Evolutionary conservation across 2,888 invertebrate genomes (phyloP).

Genomic region (Drosophila niveifrons): DNA sequence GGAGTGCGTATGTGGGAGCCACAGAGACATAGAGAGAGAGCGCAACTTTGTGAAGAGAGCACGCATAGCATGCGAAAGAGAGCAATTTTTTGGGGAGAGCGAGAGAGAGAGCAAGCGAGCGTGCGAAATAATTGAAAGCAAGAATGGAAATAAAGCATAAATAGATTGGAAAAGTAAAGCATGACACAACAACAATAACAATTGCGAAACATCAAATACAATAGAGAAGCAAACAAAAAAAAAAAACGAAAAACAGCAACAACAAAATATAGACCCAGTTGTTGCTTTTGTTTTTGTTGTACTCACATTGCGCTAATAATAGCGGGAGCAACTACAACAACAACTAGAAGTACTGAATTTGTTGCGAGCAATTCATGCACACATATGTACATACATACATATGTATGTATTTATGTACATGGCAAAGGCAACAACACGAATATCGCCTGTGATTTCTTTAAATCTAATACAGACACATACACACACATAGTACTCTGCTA

Average conservation of each 20-base stretch:
- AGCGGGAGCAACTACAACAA: slow-evolving; percentile 61
- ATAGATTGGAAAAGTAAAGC: slow-evolving; percentile 65
- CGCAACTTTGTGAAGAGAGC: not conserved
- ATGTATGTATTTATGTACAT: slow-evolving; percentile 4
- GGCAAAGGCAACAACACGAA: slow-evolving; percentile 13
- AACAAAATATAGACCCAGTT: slow-evolving; percentile 11
- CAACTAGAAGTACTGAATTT: slow-evolving; percentile 63
- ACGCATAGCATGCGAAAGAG: slow-evolving; percentile 9
- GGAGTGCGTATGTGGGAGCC: not conserved
- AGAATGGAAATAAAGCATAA: slow-evolving; percentile 69
- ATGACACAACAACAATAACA: slow-evolving; percentile 44
- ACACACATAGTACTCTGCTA: slow-evolving; percentile 3
- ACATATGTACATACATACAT: slow-evolving; percentile 7
- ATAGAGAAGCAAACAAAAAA: slow-evolving; percentile 33
- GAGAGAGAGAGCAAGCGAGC: slow-evolving; percentile 28
- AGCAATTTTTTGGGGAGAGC: slow-evolving; percentile 4
- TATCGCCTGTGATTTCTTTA: slow-evolving; percentile 26
- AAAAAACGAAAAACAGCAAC: not conserved
- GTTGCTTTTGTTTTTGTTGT: slow-evolving; percentile 30
- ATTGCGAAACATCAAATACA: slow-evolving; percentile 50
- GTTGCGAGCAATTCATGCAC: slow-evolving; percentile 34
- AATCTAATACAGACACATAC: slow-evolving; percentile 29
- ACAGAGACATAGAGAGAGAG: slow-evolving; percentile 1
- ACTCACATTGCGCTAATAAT: slow-evolving; percentile 75
- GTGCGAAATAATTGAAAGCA: slow-evolving; percentile 55